Evolutionary conservation across 2,113 vertebrate species (phyloP).

Genomic region (Tragelaphus scriptus): DNA sequence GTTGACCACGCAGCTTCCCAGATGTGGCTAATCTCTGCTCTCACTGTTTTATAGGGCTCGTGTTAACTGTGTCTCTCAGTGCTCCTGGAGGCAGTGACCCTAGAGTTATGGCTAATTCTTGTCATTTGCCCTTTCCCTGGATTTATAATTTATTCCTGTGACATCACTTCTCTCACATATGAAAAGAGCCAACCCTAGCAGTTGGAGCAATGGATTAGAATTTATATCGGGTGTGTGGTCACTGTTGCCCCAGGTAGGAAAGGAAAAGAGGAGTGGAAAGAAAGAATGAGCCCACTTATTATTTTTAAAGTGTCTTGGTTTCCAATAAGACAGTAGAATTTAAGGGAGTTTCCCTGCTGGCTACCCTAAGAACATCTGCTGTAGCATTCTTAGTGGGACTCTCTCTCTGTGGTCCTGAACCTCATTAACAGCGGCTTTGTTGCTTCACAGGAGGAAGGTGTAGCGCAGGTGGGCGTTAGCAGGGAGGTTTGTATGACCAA

Average conservation of each 20-base stretch:
- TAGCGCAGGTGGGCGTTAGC: background rate
- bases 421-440: constrained; percentile 47
- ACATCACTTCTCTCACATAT: background rate
- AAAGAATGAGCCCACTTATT: background rate
- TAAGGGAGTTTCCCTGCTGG: background rate
- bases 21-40: background rate
- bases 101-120: background rate
- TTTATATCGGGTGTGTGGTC: background rate
- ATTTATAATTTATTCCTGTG: background rate
- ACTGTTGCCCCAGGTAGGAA: background rate
- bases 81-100: background rate
- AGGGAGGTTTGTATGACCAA: background rate
- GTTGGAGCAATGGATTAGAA: background rate
- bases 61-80: background rate
- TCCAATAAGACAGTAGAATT: background rate
- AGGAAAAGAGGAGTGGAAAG: background rate
- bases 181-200: background rate
- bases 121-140: background rate
- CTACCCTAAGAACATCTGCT: background rate
- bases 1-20: background rate
- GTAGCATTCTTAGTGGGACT: background rate
- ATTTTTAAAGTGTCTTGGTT: constrained; percentile 22
- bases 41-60: background rate
- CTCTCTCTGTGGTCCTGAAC: background rate
- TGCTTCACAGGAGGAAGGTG: background rate